These are phyloP conservation scores for Allacma fusca DNA, from an alignment of 2,888 invertebrate genomes.

Conservation along the genomic window DNA sequence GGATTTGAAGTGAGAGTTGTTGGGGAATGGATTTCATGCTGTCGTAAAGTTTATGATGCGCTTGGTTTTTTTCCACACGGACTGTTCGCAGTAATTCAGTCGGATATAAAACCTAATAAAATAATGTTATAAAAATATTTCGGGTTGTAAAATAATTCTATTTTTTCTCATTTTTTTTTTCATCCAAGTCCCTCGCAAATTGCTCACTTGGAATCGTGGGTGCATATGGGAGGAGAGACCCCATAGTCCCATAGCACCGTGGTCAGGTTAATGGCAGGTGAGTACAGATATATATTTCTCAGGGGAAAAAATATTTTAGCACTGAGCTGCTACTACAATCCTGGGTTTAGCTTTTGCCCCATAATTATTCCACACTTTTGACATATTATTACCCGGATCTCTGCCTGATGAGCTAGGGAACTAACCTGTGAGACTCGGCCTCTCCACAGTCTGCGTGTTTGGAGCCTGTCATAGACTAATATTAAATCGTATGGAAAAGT, in stretches of 20 bases:
- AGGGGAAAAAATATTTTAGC: slow-evolving; percentile 8
- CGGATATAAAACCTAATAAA: slow-evolving; percentile 16
- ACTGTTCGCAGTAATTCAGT: slow-evolving; percentile 1
- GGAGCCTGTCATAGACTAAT: slow-evolving; percentile 6
- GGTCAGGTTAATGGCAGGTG: too few relatives aligned
- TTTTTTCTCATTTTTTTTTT: background rate
- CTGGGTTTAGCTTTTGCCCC: background rate
- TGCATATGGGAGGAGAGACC: too few relatives aligned
- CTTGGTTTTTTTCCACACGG: slow-evolving; percentile 8
- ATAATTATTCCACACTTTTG: slow-evolving; percentile 12
- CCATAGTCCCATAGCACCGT: too few relatives aligned
- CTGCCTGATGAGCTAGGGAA: slow-evolving; percentile 8
- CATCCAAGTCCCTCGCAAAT: background rate
- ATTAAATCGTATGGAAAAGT: slow-evolving; percentile 20
- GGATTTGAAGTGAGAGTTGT: background rate
- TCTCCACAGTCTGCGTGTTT: slow-evolving; percentile 11
- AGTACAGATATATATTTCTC: too few relatives aligned
- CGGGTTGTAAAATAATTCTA: slow-evolving; percentile 17
- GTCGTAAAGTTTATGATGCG: slow-evolving; percentile 2
- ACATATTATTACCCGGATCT: slow-evolving; percentile 23
- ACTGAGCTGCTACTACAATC: background rate
- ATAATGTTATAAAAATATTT: slow-evolving; percentile 25
- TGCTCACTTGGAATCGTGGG: background rate
- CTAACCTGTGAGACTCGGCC: background rate
- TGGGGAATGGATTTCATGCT: background rate